Percentiles rank a stretch among this genome's conserved stretches.
Evolutionary conservation across 2,797 vertebrate genomes (phyloP).

Genomic region (Sylvilagus floridanus): DNA sequence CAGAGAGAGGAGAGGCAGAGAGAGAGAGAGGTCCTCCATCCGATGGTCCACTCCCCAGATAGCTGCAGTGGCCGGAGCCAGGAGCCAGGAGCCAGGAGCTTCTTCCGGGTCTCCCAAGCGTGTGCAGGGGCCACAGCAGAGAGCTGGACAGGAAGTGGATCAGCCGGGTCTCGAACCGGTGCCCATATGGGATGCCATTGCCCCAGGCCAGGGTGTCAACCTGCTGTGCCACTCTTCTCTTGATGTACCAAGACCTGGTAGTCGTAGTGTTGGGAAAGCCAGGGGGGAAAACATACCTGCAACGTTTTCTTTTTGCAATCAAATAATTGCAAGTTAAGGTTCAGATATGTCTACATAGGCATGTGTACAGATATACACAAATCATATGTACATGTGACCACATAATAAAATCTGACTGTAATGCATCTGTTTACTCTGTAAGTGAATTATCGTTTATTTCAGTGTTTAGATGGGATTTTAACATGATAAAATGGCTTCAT

Average conservation of each 20-base stretch:
- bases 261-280: not conserved
- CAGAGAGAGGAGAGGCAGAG: no score
- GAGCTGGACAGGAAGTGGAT: no score
- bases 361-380: not conserved
- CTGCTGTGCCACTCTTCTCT: not conserved
- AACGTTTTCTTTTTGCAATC: slow-evolving; percentile 8
- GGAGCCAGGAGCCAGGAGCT: no score
- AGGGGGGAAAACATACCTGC: not conserved
- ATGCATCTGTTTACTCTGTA: slow-evolving; percentile 1
- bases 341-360: not conserved
- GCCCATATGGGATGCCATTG: no score
- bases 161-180: no score
- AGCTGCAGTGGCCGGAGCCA: no score
- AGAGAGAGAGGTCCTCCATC: no score
- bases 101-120: no score
- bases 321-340: slow-evolving; percentile 17
- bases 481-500: slow-evolving; percentile 55
- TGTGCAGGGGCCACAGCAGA: no score
- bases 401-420: slow-evolving; percentile 29
- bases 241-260: not conserved
- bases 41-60: no score
- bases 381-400: not conserved
- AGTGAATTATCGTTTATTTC: slow-evolving; percentile 36
- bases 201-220: no score
- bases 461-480: slow-evolving; percentile 39